Base-by-base conservation (phyloP, 2,113 vertebrate genomes). In the Chamaetylas fuelleborni region DNA sequence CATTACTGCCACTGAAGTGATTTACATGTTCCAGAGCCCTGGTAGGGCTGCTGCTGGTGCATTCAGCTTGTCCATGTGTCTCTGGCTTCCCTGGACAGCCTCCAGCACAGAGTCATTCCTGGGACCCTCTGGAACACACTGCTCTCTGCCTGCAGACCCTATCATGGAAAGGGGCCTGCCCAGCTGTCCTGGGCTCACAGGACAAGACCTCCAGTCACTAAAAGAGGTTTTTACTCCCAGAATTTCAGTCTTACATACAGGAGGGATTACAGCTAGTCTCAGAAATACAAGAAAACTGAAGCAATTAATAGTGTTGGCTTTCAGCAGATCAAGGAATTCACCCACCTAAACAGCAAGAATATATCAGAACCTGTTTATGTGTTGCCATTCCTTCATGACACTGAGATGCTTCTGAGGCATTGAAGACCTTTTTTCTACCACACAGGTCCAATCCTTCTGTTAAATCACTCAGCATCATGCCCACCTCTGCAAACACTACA, bases 381-480 rank as follows among this genome's bases (percentile, higher is more conserved):
- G 24, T 15, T 70, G 17, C 25, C 5, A 28, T 38, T 88, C 23
- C 33, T 65, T 40, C 42, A 36, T 20, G 12, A 45, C 18, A 8
- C 26, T 19, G 12, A 78, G 20, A 34, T 12, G 4, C 17, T 71
- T 43, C 34, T 26, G 14, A 90, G 31, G 29, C 3, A 11, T 1
- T 24, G 1, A 28, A 65, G 4, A 57, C 4, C 11, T 61, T 61
- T 76, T 14, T 9, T 40, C 11, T 8, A 71, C 24, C 15, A n/a
- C 3, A 9, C 3, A 33, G 4, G 3, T 5, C 19, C 9, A 43
- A 8, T 0, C 5, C 20, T 51, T 19, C 26, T 56, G 2, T 20
- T 83, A 78, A 86, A 53, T 6, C 25, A 10, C 1, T 19, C 36
- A 57, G 0, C 1, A 0, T 0, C 0, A 0, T 1, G 0, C 43